These are phyloP conservation scores for Zoanthus sansibaricus DNA, from an alignment of 92 coral and sea anemone species.

Conservation along the genomic window DNA sequence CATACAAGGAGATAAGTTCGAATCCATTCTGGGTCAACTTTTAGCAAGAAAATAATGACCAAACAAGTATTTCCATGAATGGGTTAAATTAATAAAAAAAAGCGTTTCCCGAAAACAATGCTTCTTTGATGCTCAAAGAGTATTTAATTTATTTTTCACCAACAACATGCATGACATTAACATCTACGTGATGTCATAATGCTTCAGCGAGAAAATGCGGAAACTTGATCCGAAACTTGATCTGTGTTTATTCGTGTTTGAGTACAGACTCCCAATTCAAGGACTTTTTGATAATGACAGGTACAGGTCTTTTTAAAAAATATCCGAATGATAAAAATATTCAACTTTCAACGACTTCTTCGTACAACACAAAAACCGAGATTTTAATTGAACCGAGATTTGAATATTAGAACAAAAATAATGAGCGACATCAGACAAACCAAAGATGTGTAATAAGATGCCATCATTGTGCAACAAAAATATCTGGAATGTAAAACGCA, in stretches of 20 bases:
- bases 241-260: background rate
- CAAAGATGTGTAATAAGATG: too few species aligned
- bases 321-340: background rate
- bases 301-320: background rate
- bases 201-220: conserved; percentile 6
- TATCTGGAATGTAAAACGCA: background rate
- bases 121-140: conserved; percentile 20
- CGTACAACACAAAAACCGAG: background rate
- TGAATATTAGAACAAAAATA: background rate
- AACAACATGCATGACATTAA: conserved; percentile 16
- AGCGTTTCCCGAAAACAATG: conserved; percentile 16
- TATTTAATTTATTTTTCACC: conserved; percentile 5
- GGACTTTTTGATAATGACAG: background rate
- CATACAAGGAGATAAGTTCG: conserved; percentile 34
- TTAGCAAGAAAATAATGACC: conserved; percentile 1
- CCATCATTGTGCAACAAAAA: too few species aligned
- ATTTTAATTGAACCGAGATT: background rate
- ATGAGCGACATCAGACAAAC: background rate
- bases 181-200: conserved; percentile 44
- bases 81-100: background rate
- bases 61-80: background rate
- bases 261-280: background rate
- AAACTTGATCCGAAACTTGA: conserved; percentile 9
- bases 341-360: too few species aligned
- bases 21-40: background rate